Evolutionary conservation across 2,113 vertebrate genomes (phyloP), one percentile per base, ranked within the genome.

Genomic region (Brachionichthys hirsutus): DNA sequence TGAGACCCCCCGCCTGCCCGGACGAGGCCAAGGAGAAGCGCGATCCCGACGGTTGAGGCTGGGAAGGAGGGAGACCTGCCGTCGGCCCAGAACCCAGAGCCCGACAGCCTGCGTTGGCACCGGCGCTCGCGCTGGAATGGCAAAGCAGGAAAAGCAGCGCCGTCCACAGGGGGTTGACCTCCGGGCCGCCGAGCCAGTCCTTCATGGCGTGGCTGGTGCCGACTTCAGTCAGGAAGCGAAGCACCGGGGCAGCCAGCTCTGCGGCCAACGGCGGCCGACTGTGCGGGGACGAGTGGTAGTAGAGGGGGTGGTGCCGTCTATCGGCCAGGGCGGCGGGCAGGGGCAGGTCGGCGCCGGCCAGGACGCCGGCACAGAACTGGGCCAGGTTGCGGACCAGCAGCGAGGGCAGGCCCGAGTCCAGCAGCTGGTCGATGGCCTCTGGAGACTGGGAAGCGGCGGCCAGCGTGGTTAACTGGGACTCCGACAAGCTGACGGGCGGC

Each of bases 181-280:
- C 97, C 13, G 95, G 93, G 16, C 97, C 94, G 49, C 97, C 97
- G 9, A 98, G 87, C 97, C 97, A 99, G 80, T 98, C 97, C 79
- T 99, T 99, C 97, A 99, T 99, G 63, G 95, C 88, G 49, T 99
- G 95, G 78, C 97, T 98, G 89, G 93, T 98, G 59, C 97, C 97
- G 43, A 99, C 97, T 72, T 99, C 97, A 0, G 96, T 98, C 76
- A 99, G 91, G 86, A 99, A 99, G 59, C 92, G 92, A 85, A 99
- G 92, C 73, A 99, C 90, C 1, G 97, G 97, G 57, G 97, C 96
- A 13, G 96, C 94, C 70, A 98, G 90, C 85, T 98, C 95, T 15
- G 95, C 93, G 0, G 94, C 94, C 73, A 98, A 83, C 8, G 92
- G 92, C 34, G 92, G 92, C 66, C 93, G 92, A 80, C 54, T 85